These are phyloP conservation scores for Eilema sororculum DNA, from an alignment of 2,888 invertebrate species.

Conservation along the genomic window DNA sequence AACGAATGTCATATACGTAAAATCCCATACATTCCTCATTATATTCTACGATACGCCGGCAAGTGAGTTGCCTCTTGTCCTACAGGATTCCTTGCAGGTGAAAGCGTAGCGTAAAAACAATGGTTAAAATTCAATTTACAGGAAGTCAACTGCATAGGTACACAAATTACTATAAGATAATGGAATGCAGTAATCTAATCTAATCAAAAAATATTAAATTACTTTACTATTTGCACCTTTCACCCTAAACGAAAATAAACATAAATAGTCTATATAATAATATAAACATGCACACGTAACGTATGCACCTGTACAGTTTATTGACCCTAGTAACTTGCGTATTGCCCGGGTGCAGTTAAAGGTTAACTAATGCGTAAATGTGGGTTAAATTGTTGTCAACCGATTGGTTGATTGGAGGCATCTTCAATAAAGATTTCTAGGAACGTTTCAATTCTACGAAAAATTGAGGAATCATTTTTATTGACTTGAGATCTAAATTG, in stretches of 20 bases:
- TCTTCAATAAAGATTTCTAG: neutral
- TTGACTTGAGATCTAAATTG: neutral
- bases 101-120: too few species aligned
- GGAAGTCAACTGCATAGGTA: neutral
- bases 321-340: neutral
- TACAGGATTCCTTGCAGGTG: too few species aligned
- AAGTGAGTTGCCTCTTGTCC: too few species aligned
- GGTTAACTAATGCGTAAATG: neutral
- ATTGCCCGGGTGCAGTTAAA: neutral
- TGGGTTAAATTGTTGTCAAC: neutral
- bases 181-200: neutral
- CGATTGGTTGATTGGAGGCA: neutral
- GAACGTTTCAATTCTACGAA: neutral
- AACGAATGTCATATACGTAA: too few species aligned
- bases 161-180: neutral
- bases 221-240: constrained; percentile 1
- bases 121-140: neutral
- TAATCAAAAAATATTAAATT: neutral
- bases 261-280: neutral
- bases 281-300: constrained; percentile 4
- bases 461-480: neutral
- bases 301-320: constrained; percentile 2
- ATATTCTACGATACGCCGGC: too few species aligned
- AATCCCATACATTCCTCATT: too few species aligned
- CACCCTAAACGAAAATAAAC: neutral